Base-by-base conservation (phyloP, 2,113 vertebrate species). In the Lophochroa leadbeateri region DNA sequence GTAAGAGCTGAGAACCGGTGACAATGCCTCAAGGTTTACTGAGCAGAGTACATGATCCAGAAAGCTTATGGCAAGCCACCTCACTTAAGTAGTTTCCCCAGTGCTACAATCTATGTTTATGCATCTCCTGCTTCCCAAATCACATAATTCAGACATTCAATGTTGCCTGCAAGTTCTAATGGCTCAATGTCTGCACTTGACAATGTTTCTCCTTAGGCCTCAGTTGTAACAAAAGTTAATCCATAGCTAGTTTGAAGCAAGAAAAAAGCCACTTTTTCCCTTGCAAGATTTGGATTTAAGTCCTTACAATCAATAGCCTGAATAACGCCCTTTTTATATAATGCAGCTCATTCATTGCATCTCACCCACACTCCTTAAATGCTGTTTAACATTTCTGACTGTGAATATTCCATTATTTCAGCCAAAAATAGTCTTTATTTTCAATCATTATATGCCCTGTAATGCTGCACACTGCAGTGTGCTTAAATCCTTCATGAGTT, bases 371-470 rank as follows among this genome's bases (percentile, higher is more conserved):
- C 82, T 75, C 88, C 31, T 86, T 88, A 92, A 94, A 86, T 61
- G 77, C 44, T 57, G 61, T 53, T 95, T 92, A 61, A 69, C 88
- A 79, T 82, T 95, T 92, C 93, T 91, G 35, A 86, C 84, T 60
- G 77, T 64, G 95, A 93, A 75, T 78, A 88, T 71, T 68, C 74
- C 86, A 64, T 93, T 93, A 92, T n/a, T 94, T 90, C 80, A 88
- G 52, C 33, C 90, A 31, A 93, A 94, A 95, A 75, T 55, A 88
- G 72, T 39, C 85, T 90, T 91, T 90, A 63, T 90, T 94, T 92
- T 81, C 90, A 71, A 83, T 82, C 72, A 75, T 28, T 93, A 92
- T 35, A 70, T 60, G 90, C 79, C 35, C 75, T 70, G 77, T 88
- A 88, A 95, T 44, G 72, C 69, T 90, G 58, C 68, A 81, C 43